Base-by-base conservation (phyloP, 2,113 vertebrate genomes). In the Aldabrachelys gigantea region DNA sequence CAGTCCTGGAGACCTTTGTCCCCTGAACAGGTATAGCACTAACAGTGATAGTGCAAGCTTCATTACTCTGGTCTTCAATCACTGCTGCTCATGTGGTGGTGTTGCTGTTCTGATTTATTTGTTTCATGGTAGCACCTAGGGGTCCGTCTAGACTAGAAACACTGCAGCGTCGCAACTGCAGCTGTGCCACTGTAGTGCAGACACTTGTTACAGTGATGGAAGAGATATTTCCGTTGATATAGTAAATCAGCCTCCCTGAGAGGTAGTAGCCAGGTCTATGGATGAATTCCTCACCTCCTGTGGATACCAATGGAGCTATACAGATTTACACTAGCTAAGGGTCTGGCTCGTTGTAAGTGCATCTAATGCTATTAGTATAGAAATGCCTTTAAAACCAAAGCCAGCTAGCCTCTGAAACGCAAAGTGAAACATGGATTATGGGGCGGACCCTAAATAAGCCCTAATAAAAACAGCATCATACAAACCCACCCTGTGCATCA, bases 341-440 rank as follows among this genome's bases (percentile, higher is more conserved):
- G 87, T 85, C 65, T 57, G 29, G 89, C 76, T 88, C 90, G 85
- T 53, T 91, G 75, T 65, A 57, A 65, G 83, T 14, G 80, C 86
- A 89, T 90, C 35, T 85, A 85, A 50, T 62, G 44, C 72, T 10
- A 1, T 81, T 92, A 10, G n/a, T 50, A 59, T 78, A 78, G 84
- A 95, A 95, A 87, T 87, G 89, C 88, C 88, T 47, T 54, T 52
- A 82, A 92, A 50, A 78, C 9, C 41, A 78, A 47, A 89, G 75
- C 5, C 31, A 13, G 79, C 9, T 81, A 59, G 49, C 75, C 82
- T 75, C 92, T 47, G 47, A 22, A 35, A 56, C 35, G 0, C 31
- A 21, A n/a, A 65, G 62, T 62, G 59, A n/a, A 65, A 65, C 16
- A 19, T 65, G 31, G 31, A 16, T 65, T 35, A 65, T 65, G 22